A percentile compares a stretch with the other conserved stretches of the same genome.
phyloP scores from a whole-genome alignment of 2,113 vertebrate genomes.

The Climacteris rufus region DNA sequence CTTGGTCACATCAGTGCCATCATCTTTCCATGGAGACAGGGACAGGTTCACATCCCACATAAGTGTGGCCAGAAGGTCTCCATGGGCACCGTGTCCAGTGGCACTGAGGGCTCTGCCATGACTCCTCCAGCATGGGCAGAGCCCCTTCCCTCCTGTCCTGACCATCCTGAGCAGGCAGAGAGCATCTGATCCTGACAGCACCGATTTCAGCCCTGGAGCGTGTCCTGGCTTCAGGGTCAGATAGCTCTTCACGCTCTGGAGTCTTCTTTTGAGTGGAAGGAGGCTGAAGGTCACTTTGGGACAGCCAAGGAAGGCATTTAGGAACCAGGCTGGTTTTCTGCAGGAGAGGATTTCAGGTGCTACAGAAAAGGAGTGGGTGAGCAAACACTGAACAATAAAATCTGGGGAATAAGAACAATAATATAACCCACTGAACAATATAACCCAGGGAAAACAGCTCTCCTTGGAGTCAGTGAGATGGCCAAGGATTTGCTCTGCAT shows the following conservation, averaged over 20 bases:
- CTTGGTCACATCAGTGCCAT: neutral
- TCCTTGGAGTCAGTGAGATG: accelerated
- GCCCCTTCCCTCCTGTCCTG: neutral
- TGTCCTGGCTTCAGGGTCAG: neutral
- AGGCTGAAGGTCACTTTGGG: neutral
- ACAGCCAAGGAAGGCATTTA: neutral
- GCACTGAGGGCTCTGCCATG: neutral
- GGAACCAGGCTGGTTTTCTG: neutral
- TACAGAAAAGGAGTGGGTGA: neutral
- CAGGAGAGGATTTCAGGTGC: neutral
- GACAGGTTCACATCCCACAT: neutral
- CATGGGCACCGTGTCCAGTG: no score
- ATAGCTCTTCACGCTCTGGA: neutral
- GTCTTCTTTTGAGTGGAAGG: neutral
- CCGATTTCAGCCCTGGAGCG: neutral
- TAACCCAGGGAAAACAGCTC: neutral
- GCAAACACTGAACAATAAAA: neutral
- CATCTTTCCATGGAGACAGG: neutral
- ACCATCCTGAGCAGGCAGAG: neutral
- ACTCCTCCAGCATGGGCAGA: neutral
- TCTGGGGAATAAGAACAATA: no score
- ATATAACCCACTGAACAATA: no score
- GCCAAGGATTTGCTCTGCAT: accelerated
- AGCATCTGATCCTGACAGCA: neutral
- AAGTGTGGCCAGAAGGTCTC: neutral